Evolutionary conservation across 1,140 invertebrate species (phyloP).

Genomic region (Anthonomus grandis): DNA sequence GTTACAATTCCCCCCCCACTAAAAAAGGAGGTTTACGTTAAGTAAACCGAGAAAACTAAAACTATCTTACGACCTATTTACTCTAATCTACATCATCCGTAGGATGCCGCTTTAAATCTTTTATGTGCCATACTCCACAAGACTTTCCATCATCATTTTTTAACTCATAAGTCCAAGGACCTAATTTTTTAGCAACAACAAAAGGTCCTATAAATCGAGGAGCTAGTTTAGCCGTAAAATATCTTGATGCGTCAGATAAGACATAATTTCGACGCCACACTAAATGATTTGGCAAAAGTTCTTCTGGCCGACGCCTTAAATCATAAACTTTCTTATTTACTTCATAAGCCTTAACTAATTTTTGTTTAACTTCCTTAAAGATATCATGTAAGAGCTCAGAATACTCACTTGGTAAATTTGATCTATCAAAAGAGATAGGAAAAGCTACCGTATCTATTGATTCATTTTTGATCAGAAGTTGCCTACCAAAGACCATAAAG

Average conservation of each 20-base stretch:
- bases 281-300: not conserved
- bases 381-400: not conserved
- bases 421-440: no score
- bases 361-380: not conserved
- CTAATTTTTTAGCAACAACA: not conserved
- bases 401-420: not conserved
- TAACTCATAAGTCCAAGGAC: constrained; percentile 3
- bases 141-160: not conserved
- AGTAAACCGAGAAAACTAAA: no score
- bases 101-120: no score
- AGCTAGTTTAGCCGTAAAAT: constrained; percentile 20
- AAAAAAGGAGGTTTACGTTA: no score
- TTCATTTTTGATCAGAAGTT: constrained; percentile 9
- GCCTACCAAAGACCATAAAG: constrained; percentile 30
- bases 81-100: no score
- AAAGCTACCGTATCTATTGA: no score
- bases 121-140: not conserved
- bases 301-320: not conserved
- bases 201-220: constrained; percentile 17
- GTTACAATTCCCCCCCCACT: no score
- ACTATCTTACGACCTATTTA: no score
- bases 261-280: constrained; percentile 9
- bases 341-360: not conserved
- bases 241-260: constrained; percentile 14
- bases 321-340: constrained; percentile 7